phyloP scores from a whole-genome alignment of 2,113 vertebrate species.

The Anguilla japonica region DNA sequence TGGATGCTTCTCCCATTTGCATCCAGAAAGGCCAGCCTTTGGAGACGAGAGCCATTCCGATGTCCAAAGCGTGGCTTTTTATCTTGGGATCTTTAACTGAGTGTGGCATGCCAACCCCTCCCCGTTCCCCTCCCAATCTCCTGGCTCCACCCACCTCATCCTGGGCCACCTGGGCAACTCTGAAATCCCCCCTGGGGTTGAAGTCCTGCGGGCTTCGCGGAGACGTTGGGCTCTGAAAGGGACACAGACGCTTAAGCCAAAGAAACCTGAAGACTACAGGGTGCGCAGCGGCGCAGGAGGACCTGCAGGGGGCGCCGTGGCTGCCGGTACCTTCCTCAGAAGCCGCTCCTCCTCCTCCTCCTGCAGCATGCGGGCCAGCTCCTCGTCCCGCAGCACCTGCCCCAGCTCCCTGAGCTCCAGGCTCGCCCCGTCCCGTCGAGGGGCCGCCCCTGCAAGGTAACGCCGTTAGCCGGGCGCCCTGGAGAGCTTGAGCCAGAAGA shows the following conservation, averaged over 20 bases:
- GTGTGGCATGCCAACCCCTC: no score
- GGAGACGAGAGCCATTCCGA: no score
- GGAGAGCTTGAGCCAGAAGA: not conserved
- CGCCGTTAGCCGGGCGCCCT: not conserved
- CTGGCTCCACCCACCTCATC: conserved; percentile 63
- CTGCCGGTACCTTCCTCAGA: not conserved
- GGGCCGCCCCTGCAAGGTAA: not conserved
- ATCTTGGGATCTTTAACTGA: no score
- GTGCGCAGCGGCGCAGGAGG: not conserved
- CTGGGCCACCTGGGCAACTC: conserved; percentile 69
- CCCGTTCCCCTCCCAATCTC: not conserved
- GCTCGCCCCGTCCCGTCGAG: not conserved
- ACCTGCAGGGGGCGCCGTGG: not conserved
- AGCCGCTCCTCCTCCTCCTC: conserved; percentile 6
- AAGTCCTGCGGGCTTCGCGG: conserved; percentile 18
- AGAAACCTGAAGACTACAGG: not conserved
- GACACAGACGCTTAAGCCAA: not conserved
- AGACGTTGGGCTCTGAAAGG: conserved; percentile 44
- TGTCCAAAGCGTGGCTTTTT: no score
- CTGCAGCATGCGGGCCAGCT: conserved; percentile 8
- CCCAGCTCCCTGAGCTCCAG: conserved; percentile 11
- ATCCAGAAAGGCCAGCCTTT: no score
- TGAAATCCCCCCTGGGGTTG: conserved; percentile 61
- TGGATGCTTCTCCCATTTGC: no score
- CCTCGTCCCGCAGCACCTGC: conserved; percentile 10